These are phyloP conservation scores for Amblyraja radiata DNA, from an alignment of 2,797 vertebrate species.

Conservation along the genomic window DNA sequence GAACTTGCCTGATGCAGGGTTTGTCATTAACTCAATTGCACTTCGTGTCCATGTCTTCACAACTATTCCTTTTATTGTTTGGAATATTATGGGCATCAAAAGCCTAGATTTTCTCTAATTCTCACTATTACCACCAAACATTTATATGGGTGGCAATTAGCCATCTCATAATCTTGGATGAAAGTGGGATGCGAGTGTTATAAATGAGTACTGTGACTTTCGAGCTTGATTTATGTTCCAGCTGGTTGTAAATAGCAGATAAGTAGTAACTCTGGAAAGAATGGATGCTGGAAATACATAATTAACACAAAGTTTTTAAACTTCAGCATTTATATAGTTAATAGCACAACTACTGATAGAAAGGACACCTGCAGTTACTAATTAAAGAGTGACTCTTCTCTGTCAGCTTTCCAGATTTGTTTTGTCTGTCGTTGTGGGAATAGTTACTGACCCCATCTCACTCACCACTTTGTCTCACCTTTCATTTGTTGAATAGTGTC, in stretches of 20 bases:
- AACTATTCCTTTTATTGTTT: background rate
- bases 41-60: background rate
- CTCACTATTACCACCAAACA: background rate
- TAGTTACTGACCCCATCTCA: slow-evolving; percentile 9
- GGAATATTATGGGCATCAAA: background rate
- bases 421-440: slow-evolving; percentile 27
- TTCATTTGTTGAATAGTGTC: slow-evolving; percentile 34
- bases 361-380: background rate
- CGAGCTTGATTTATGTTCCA: background rate
- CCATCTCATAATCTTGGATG: background rate
- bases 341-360: background rate
- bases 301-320: background rate
- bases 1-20: background rate
- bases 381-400: background rate
- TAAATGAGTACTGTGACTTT: background rate
- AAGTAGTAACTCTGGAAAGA: background rate
- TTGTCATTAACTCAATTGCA: background rate
- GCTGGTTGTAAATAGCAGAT: background rate
- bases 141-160: background rate
- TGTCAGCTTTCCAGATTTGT: slow-evolving; percentile 19
- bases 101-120: background rate
- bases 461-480: slow-evolving; percentile 23
- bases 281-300: background rate
- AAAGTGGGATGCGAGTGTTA: background rate
- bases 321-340: slow-evolving; percentile 2